Evolutionary conservation across 1,140 invertebrate genomes (phyloP).

Genomic region (Apis dorsata): DNA sequence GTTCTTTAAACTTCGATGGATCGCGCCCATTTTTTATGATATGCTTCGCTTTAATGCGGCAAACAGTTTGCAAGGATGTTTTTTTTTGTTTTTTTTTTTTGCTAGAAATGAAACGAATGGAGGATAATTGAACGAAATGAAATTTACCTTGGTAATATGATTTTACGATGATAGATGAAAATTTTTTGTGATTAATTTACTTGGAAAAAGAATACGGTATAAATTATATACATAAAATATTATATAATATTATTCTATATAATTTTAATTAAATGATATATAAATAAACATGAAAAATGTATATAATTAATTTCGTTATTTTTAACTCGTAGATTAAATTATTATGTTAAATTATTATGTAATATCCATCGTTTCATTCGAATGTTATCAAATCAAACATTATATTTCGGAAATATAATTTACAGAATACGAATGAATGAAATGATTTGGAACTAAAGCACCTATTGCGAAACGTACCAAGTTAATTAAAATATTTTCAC

Average conservation of each 20-base stretch:
- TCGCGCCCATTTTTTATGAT: neutral
- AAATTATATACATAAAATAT: neutral
- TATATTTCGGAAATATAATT: neutral
- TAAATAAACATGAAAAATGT: too few species aligned
- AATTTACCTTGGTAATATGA: neutral
- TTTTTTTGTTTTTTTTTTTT: too few species aligned
- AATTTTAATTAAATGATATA: neutral
- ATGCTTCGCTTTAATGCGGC: neutral
- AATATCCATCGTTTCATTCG: neutral
- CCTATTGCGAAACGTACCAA: neutral
- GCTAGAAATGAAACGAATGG: neutral
- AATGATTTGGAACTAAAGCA: neutral
- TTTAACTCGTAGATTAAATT: too few species aligned
- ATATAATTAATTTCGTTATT: too few species aligned
- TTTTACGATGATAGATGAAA: neutral
- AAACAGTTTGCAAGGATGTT: neutral
- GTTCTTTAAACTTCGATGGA: conserved; percentile 4
- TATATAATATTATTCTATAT: neutral
- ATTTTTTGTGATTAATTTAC: neutral
- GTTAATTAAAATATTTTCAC: conserved; percentile 20
- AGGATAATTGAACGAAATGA: neutral
- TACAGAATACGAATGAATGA: neutral
- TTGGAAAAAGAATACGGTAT: neutral
- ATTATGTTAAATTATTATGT: too few species aligned
- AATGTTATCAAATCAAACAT: neutral